Evolutionary conservation across 2,797 vertebrate species (phyloP).

Genomic region (Chrysolophus pictus): DNA sequence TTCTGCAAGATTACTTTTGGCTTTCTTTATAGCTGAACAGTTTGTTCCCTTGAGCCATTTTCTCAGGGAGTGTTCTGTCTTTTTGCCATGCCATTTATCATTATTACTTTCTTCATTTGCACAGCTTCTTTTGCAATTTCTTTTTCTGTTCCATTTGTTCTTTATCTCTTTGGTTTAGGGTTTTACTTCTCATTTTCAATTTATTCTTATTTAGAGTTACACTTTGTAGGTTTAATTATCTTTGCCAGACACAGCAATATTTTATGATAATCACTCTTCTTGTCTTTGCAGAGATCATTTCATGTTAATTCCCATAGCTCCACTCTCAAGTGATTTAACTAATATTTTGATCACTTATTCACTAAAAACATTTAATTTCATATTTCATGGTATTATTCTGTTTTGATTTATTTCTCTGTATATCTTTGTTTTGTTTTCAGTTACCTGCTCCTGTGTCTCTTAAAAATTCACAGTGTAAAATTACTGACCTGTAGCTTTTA

Average conservation of each 20-base stretch:
- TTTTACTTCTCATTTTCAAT: background rate
- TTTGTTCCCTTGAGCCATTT: conserved; percentile 20
- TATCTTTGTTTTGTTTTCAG: background rate
- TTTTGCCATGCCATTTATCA: conserved; percentile 19
- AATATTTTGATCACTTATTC: conserved; percentile 29
- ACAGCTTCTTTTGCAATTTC: background rate
- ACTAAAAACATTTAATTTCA: background rate
- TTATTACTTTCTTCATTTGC: background rate
- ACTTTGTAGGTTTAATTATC: conserved; percentile 7
- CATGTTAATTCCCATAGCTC: background rate
- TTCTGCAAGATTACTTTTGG: background rate
- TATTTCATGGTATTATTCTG: background rate
- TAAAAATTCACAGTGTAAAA: conserved; percentile 24
- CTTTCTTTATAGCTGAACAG: conserved; percentile 22
- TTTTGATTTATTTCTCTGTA: background rate
- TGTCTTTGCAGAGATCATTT: background rate
- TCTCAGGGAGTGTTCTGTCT: background rate
- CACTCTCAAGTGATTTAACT: background rate
- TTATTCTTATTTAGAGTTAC: conserved; percentile 7
- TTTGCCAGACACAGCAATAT: background rate
- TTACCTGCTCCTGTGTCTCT: background rate
- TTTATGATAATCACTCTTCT: background rate
- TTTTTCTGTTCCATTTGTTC: conserved; percentile 14
- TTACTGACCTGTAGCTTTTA: background rate
- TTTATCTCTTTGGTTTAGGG: background rate